These are phyloP conservation scores for Leucophenga maculata DNA, from an alignment of 2,888 invertebrate genomes.

Conservation along the genomic window DNA sequence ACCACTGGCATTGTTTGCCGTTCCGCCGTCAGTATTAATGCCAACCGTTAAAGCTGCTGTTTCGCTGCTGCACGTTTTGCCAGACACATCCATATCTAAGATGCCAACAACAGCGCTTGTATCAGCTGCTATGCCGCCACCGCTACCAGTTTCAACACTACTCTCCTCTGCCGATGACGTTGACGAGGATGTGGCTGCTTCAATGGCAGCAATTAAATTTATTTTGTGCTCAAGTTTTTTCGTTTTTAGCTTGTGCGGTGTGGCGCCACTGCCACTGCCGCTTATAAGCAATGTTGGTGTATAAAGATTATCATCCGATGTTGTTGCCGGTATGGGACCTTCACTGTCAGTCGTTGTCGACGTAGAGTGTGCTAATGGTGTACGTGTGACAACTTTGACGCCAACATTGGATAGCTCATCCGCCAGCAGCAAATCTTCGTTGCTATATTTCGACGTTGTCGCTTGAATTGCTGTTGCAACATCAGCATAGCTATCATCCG, in stretches of 20 bases:
- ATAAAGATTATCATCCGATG: constrained; percentile 60
- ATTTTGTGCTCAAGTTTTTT: constrained; percentile 69
- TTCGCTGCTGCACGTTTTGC: not conserved
- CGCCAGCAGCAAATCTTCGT: not conserved
- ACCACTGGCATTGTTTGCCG: constrained; percentile 15
- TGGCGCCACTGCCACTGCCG: constrained; percentile 34
- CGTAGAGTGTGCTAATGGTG: constrained; percentile 27
- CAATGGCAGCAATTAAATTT: constrained; percentile 67
- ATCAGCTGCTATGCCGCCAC: constrained; percentile 11
- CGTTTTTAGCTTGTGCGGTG: constrained; percentile 61
- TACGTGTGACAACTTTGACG: constrained; percentile 5
- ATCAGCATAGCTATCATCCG: constrained; percentile 16
- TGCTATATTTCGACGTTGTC: not conserved
- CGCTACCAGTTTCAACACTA: constrained; percentile 52
- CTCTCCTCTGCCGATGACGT: constrained; percentile 69
- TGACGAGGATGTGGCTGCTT: constrained; percentile 67
- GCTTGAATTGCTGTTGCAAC: too few species aligned
- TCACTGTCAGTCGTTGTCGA: constrained; percentile 64
- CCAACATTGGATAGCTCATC: not conserved
- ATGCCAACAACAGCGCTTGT: constrained; percentile 19
- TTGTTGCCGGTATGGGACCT: constrained; percentile 65
- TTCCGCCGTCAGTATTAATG: not conserved
- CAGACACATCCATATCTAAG: constrained; percentile 25
- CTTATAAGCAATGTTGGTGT: constrained; percentile 26
- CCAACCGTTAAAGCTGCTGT: not conserved